Conservation (phyloP, 2,113 vertebrate genomes). For the Gavialis gangeticus region DNA sequence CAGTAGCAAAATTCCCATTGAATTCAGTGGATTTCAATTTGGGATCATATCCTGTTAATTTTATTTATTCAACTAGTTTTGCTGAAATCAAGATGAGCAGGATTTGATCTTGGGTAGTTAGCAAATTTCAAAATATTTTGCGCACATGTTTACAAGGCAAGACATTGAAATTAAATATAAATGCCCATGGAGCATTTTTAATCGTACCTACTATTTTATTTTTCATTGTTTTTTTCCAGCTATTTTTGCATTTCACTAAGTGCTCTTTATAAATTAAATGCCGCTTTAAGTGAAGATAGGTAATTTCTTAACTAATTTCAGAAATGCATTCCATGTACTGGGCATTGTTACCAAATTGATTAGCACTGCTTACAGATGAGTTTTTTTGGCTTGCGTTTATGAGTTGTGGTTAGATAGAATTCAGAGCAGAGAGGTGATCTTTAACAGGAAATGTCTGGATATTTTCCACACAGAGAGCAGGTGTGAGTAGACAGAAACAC, state of each 20-base stretch:
- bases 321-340: background rate
- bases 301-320: background rate
- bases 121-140: background rate
- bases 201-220: background rate
- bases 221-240: background rate
- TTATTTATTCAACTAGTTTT: background rate
- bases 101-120: background rate
- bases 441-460: background rate
- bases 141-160: background rate
- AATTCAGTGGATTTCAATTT: background rate
- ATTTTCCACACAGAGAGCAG: background rate
- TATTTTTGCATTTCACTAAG: background rate
- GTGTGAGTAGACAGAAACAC: slow-evolving; percentile 6
- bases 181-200: background rate
- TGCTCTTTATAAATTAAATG: background rate
- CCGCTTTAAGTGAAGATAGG: background rate
- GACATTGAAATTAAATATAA: background rate
- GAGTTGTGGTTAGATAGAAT: background rate
- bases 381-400: background rate
- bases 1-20: background rate
- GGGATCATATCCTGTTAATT: background rate
- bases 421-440: background rate
- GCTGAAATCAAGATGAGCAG: background rate
- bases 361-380: background rate
- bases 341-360: background rate